Evolutionary conservation across 2,113 vertebrate genomes (phyloP).

Genomic region (Rhizomys pruinosus): DNA sequence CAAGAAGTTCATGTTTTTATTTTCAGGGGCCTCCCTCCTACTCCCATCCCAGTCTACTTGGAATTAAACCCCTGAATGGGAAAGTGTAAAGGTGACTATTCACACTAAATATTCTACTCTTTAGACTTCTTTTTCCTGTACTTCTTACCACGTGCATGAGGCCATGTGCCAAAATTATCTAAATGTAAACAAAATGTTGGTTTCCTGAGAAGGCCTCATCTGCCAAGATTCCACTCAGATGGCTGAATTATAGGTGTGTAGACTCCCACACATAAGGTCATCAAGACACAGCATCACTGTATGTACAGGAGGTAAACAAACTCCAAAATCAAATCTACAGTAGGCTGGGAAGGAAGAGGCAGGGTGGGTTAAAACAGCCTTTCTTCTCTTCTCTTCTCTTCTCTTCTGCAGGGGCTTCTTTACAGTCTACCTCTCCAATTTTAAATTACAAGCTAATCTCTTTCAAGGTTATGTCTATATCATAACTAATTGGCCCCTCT

Average conservation of each 20-base stretch:
- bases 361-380: conserved; percentile 60
- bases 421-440: neutral
- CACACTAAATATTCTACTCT: conserved; percentile 50
- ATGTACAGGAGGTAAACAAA: conserved; percentile 51
- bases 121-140: conserved; percentile 53
- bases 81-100: conserved; percentile 25
- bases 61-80: neutral
- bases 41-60: neutral
- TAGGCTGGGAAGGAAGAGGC: conserved; percentile 63
- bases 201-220: conserved; percentile 59
- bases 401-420: conserved; percentile 57
- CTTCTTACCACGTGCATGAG: conserved; percentile 41
- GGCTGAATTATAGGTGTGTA: conserved; percentile 59
- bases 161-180: conserved; percentile 19
- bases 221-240: conserved; percentile 51
- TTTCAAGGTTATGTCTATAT: neutral
- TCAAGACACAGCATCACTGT: conserved; percentile 67
- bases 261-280: neutral
- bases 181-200: conserved; percentile 48
- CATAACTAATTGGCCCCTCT: neutral
- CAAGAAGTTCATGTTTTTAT: neutral
- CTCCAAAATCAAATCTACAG: conserved; percentile 47
- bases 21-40: neutral
- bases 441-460: conserved; percentile 2
- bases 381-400: conserved; percentile 64